A percentile compares a stretch with the other conserved stretches of the same genome.
These are phyloP conservation scores for Trichopoda pennipes DNA, from an alignment of 2,888 invertebrate genomes.

Conservation along the genomic window DNA sequence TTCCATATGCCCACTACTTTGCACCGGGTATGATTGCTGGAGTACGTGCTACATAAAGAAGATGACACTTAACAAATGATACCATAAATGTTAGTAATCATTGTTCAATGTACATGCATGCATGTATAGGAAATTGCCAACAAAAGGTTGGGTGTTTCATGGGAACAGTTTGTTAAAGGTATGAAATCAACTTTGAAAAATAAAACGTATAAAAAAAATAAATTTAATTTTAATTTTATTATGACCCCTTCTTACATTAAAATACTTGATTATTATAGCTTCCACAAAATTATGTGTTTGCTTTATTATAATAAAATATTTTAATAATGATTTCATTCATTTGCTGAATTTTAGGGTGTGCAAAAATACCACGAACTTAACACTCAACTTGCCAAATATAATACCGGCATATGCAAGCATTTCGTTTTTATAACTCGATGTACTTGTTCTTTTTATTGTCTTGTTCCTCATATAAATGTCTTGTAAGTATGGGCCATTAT, in stretches of 20 bases:
- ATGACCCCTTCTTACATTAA: not conserved
- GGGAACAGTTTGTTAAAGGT: conserved; percentile 19
- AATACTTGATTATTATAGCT: not conserved
- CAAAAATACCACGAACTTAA: conserved; percentile 53
- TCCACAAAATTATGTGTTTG: no score
- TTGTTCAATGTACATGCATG: conserved; percentile 51
- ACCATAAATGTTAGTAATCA: conserved; percentile 76
- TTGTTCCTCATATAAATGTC: conserved; percentile 42
- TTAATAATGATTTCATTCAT: conserved; percentile 33
- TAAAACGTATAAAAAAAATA: not conserved
- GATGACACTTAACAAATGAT: conserved; percentile 81
- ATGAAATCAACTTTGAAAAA: not conserved
- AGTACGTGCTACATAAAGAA: conserved; percentile 63
- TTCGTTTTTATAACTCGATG: conserved; percentile 19
- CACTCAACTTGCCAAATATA: conserved; percentile 52
- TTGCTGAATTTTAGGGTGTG: conserved; percentile 38
- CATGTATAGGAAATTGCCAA: conserved; percentile 20
- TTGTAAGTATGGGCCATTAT: conserved; percentile 60
- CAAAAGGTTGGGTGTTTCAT: conserved; percentile 4
- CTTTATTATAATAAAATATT: not conserved
- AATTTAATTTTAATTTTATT: not conserved
- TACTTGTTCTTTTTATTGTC: conserved; percentile 30
- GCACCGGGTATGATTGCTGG: conserved; percentile 53
- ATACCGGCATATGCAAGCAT: conserved; percentile 57
- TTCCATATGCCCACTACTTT: conserved; percentile 56